Evolutionary conservation across 92 coral and sea anemone species (phyloP), one percentile per base, ranked within the genome.

Genomic region (Palythoa caribaeorum): DNA sequence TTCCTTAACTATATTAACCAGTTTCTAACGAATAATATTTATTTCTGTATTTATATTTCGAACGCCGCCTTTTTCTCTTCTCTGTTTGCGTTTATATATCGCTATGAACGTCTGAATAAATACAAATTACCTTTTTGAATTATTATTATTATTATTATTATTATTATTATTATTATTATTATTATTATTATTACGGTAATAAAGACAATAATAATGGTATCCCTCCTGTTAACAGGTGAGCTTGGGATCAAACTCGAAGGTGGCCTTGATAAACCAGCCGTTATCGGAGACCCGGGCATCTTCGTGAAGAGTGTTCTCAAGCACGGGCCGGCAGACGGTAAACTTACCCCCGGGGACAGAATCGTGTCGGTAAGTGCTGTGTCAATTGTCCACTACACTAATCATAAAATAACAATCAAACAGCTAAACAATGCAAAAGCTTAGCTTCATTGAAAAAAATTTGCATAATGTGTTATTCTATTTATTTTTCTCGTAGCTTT

Each of bases 221-320:
- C 54, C 1, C 7, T 39, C 20, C 9, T 15, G 20, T 37, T 44
- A 62, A 16, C 75, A 81, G 86, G 76, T 19, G 86, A 81, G 44
- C 59, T 81, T 48, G 86, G 86, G 5, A 81, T 81, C 28, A 66
- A 63, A 35, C 76, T 81, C 0, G 86, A 68, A 81, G 86, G 86
- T 6, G 86, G 86, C 9, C 62, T 81, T 44, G 86, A 81, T 48
- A 81, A 81, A 48, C 86, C 86, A 16, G 86, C 86, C 20, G 66
- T 81, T 13, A 47, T 44, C 47, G 86, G 86, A 51, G 86, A 81
- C 60, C 86, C 86, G 6, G 86, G 86, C n/a, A 81, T 81, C 15
- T 81, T 81, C 20, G 86, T 81, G 37, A 81, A 81, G 59, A 81
- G 60, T 20, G 86, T 81, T 13, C 76, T 81, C 19, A 48, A 44